Evolutionary conservation across 2,113 vertebrate species (phyloP).

Genomic region (Sorex fumeus): DNA sequence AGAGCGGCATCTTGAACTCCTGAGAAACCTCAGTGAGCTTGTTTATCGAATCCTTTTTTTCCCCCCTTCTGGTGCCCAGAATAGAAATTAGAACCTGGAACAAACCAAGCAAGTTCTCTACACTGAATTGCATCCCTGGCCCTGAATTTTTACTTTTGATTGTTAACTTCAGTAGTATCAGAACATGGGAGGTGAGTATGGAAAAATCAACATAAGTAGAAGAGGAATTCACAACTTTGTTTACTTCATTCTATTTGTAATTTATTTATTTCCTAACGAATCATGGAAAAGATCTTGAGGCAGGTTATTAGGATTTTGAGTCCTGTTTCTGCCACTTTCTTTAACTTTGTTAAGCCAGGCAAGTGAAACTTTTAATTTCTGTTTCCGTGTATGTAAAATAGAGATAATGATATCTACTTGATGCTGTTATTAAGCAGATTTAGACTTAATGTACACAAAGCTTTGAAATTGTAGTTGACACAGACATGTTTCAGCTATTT

Average conservation of each 20-base stretch:
- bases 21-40: no score
- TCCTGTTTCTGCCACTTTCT: not conserved
- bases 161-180: not conserved
- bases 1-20: no score
- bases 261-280: not conserved
- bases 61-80: no score
- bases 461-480: not conserved
- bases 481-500: not conserved
- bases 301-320: not conserved
- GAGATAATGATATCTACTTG: not conserved
- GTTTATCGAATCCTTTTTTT: not conserved
- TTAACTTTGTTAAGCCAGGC: not conserved
- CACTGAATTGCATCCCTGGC: no score
- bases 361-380: not conserved
- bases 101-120: no score
- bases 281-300: not conserved
- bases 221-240: not conserved
- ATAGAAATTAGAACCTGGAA: no score
- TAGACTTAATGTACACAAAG: not conserved
- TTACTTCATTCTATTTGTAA: constrained; percentile 13
- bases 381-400: not conserved
- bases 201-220: not conserved
- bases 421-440: not conserved
- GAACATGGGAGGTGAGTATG: not conserved
- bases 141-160: not conserved